Conservation (phyloP, 2,113 vertebrate genomes). For the Polypterus senegalus region DNA sequence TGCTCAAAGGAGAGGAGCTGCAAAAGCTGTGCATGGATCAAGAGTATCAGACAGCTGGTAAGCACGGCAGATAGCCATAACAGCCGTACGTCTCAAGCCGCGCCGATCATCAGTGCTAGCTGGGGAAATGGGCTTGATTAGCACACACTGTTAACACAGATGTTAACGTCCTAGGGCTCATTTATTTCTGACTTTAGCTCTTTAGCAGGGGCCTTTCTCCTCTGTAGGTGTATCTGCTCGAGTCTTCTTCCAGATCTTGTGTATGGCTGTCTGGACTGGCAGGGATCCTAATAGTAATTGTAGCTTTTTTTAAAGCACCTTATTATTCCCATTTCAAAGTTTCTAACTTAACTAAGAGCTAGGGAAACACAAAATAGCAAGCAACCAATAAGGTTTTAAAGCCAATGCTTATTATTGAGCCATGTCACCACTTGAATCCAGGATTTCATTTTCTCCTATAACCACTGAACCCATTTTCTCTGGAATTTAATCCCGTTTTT, state of each 20-base stretch:
- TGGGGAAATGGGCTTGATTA: conserved; percentile 3
- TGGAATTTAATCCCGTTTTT: too few species aligned
- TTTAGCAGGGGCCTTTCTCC: neutral
- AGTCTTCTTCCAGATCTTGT: neutral
- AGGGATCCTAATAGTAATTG: neutral
- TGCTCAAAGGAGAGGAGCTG: neutral
- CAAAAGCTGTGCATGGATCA: neutral
- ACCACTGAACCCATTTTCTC: too few species aligned
- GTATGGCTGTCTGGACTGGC: neutral
- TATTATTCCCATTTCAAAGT: neutral
- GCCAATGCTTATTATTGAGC: too few species aligned
- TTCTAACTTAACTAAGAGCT: too few species aligned
- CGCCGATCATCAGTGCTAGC: neutral
- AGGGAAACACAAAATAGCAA: too few species aligned
- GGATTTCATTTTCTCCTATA: too few species aligned
- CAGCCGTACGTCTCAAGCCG: neutral
- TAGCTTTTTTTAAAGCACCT: neutral
- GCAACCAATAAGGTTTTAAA: too few species aligned
- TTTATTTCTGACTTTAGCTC: neutral
- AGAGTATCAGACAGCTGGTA: neutral
- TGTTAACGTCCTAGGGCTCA: conserved; percentile 4
- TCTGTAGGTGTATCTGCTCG: neutral
- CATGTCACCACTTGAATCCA: too few species aligned
- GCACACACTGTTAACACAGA: neutral
- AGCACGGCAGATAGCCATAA: neutral